Conservation (phyloP, 2,888 invertebrate species). For the Drosophila tripunctata region DNA sequence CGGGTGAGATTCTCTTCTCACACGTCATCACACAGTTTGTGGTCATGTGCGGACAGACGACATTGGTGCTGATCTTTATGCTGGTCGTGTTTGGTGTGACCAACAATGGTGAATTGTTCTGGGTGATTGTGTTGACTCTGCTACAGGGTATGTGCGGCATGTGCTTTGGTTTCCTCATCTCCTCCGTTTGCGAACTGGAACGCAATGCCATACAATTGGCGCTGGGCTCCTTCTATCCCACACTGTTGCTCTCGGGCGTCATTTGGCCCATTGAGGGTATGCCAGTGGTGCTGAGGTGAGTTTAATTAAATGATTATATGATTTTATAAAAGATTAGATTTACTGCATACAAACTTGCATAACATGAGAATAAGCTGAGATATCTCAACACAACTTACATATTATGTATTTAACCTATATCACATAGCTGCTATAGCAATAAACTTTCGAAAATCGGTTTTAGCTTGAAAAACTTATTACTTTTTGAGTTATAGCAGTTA, state of each 20-base stretch:
- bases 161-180: conserved; percentile 98
- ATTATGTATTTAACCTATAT: no score
- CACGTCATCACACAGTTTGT: conserved; percentile 97
- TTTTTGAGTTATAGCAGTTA: no score
- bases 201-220: conserved; percentile 96
- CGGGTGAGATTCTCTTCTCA: conserved; percentile 95
- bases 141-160: conserved; percentile 97
- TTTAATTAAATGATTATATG: no score
- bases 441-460: no score
- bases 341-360: no score
- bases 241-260: conserved; percentile 95
- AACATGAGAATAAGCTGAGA: no score
- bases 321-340: no score
- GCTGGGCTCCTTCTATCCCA: conserved; percentile 97
- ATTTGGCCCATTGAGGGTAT: conserved; percentile 99
- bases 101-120: conserved; percentile 93
- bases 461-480: no score
- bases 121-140: conserved; percentile 93
- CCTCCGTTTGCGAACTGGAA: conserved; percentile 95
- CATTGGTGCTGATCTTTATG: conserved; percentile 95
- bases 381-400: no score
- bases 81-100: conserved; percentile 95
- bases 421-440: no score
- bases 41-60: conserved; percentile 97
- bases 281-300: conserved; percentile 90